A percentile compares a stretch with the other conserved stretches of the same genome.
phyloP scores from a whole-genome alignment of 2,888 invertebrate species.

The Nemapogon koenigi region DNA sequence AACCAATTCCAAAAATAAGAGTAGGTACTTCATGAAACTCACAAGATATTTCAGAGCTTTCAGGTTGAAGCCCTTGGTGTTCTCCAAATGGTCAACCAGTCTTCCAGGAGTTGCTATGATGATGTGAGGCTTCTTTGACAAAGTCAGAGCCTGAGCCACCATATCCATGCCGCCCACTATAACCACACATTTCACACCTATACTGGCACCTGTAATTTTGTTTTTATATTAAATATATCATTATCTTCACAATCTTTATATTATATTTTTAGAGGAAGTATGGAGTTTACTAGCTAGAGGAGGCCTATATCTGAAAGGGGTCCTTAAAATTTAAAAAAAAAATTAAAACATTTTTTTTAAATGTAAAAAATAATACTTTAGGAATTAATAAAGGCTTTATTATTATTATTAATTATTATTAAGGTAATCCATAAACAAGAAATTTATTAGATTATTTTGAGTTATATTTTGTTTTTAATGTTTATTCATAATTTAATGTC shows the following conservation, averaged over 20 bases:
- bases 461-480: too few species aligned
- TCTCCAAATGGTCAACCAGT: conserved; percentile 94
- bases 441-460: too few species aligned
- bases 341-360: too few species aligned
- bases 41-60: conserved; percentile 88
- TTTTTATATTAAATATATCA: background rate
- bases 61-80: conserved; percentile 96
- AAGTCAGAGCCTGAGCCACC: conserved; percentile 88
- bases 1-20: too few species aligned
- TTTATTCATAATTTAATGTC: too few species aligned
- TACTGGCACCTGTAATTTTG: conserved; percentile 74
- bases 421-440: too few species aligned
- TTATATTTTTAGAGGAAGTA: conserved; percentile 2
- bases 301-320: too few species aligned
- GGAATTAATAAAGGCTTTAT: too few species aligned
- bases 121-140: conserved; percentile 97
- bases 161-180: conserved; percentile 99
- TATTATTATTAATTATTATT: too few species aligned
- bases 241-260: conserved; percentile 3
- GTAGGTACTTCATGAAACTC: conserved; percentile 25
- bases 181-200: conserved; percentile 95
- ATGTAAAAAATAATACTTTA: too few species aligned
- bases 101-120: conserved; percentile 97
- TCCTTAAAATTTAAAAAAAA: too few species aligned
- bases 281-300: too few species aligned